Evolutionary conservation across 2,797 vertebrate genomes (phyloP), one percentile per base, ranked within the genome.

Genomic region (Sarcoramphus papa): DNA sequence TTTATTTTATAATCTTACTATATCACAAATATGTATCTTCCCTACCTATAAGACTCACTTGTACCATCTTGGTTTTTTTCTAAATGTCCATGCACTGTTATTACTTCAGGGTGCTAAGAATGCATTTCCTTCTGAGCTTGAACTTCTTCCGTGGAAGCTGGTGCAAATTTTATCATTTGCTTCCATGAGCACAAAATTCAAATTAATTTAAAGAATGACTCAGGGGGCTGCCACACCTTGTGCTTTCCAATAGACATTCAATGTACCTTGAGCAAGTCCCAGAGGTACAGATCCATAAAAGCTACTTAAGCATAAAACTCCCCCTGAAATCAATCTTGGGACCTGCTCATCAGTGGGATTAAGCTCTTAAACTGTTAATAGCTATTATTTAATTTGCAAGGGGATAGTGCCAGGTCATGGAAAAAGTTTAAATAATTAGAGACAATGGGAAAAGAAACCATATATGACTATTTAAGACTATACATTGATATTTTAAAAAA

Each of bases 11-110:
- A 54, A 85, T 91, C 28, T 88, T 64, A 93, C 35, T 91, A 14
- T 92, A 91, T 67, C 93, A 94, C 85, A 96, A 98, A 96, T 93
- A 95, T 69, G 78, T 68, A 64, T 77, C 47, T 65, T 60, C 85
- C 31, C 4, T 24, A 87, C 56, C 47, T 92, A 57, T 95, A 95
- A 92, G 69, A 90, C 70, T 97, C 68, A 92, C 77, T 97, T 69
- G 60, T 65, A 91, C 68, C 23, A 82, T 76, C 85, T 90, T 87
- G 3, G 0, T 60, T 89, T 80, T 75, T 91, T 93, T 41, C 89
- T 92, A 91, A 94, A 89, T 25, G 9, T 72, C 70, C 77, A 92
- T 91, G 87, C 59, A 90, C 40, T 74, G n/a, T 73, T 95, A 90
- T 40, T 90, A n/a, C 72, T 96, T 91, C 73, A 70, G 40, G 47